Conservation (phyloP, 2,113 vertebrate species). For the Micronycteris hirsuta region DNA sequence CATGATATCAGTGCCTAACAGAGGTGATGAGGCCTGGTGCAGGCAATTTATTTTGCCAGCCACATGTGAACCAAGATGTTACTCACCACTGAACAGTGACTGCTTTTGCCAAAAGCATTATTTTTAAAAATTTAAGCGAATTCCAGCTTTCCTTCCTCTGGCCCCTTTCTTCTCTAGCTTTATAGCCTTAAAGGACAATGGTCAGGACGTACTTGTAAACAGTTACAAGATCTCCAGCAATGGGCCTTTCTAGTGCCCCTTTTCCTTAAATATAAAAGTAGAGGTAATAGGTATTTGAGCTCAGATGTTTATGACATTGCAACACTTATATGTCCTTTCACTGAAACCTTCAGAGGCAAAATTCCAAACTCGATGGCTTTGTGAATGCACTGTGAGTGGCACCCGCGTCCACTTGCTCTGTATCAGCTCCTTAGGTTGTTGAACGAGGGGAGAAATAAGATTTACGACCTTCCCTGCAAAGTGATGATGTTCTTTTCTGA, state of each 20-base stretch:
- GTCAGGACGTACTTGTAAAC: background rate
- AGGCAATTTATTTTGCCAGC: constrained; percentile 52
- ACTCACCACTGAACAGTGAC: constrained; percentile 32
- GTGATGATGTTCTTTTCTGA: background rate
- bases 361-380: background rate
- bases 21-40: constrained; percentile 44
- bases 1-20: constrained; percentile 35
- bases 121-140: constrained; percentile 29
- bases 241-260: background rate
- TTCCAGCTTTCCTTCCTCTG: background rate
- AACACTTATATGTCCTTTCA: background rate
- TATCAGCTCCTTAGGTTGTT: background rate
- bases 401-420: background rate
- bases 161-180: background rate
- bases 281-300: background rate
- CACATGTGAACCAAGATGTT: constrained; percentile 45
- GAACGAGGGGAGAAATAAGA: background rate
- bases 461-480: background rate
- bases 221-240: background rate
- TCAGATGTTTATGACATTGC: background rate
- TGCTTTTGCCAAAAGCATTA: constrained; percentile 47
- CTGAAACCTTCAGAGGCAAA: background rate
- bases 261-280: constrained; percentile 2
- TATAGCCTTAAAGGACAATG: background rate
- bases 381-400: background rate